These are phyloP conservation scores for Alethe diademata DNA, from an alignment of 2,113 vertebrate species.

Conservation along the genomic window DNA sequence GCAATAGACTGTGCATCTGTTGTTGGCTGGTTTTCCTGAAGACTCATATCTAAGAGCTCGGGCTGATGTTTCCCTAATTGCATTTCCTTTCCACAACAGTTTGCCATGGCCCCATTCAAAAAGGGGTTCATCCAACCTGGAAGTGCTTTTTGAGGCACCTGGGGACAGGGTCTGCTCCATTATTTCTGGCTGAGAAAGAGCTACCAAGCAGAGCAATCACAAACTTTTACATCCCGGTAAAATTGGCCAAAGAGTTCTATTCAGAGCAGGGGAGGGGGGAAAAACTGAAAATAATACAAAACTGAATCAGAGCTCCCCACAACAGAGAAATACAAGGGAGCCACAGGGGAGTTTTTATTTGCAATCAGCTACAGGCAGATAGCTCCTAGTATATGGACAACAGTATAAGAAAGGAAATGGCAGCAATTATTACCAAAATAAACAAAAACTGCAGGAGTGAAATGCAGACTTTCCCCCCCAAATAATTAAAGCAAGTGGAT, in stretches of 20 bases:
- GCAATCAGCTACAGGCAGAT: background rate
- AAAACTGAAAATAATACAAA: background rate
- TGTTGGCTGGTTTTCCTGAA: conserved; percentile 21
- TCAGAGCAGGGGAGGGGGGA: accelerated
- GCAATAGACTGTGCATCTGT: background rate
- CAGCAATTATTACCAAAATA: background rate
- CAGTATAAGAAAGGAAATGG: background rate
- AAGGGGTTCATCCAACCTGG: background rate
- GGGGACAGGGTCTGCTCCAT: background rate
- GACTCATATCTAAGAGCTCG: background rate
- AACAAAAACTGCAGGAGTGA: background rate
- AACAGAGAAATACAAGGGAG: background rate
- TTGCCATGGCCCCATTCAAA: background rate
- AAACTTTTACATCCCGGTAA: background rate
- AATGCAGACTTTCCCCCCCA: background rate
- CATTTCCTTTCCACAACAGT: conserved; percentile 2
- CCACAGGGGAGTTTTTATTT: background rate
- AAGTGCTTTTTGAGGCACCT: background rate
- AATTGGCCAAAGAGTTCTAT: background rate
- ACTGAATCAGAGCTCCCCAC: background rate
- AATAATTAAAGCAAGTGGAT: background rate
- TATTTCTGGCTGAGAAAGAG: background rate
- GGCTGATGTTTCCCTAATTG: background rate
- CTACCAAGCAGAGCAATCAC: background rate
- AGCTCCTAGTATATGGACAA: background rate